Conservation (phyloP, 2,888 invertebrate species). For the Camptogramma bilineatum region DNA sequence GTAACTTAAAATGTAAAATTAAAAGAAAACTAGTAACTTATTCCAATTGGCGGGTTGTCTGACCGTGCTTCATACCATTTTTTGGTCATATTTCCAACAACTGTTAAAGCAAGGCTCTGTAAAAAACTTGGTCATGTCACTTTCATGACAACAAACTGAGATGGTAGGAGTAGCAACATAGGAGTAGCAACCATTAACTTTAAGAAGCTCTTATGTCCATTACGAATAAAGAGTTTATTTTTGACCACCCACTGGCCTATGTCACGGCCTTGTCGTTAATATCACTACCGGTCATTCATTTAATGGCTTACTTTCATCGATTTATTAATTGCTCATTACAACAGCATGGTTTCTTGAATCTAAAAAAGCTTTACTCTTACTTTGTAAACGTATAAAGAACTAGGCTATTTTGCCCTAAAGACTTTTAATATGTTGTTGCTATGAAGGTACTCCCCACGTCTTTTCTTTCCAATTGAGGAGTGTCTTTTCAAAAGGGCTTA, state of each 20-base stretch:
- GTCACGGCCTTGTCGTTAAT: not conserved
- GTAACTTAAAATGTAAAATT: not conserved
- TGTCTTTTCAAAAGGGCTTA: too few relatives aligned
- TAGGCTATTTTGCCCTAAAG: too few relatives aligned
- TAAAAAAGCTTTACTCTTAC: not conserved
- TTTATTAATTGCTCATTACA: not conserved
- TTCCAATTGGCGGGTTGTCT: not conserved
- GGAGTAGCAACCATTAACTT: not conserved
- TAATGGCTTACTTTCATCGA: not conserved
- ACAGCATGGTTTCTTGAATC: not conserved
- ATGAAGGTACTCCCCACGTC: too few relatives aligned
- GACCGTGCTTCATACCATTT: too few relatives aligned
- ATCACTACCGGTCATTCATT: not conserved
- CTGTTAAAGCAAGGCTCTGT: too few relatives aligned
- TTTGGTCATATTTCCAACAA: too few relatives aligned
- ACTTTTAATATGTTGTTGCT: too few relatives aligned
- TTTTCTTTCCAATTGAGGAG: too few relatives aligned
- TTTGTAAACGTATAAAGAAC: too few relatives aligned
- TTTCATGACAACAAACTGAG: not conserved
- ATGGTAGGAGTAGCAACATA: not conserved
- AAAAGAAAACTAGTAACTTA: too few relatives aligned
- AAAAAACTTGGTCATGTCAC: too few relatives aligned
- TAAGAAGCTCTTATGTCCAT: not conserved
- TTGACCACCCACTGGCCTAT: not conserved
- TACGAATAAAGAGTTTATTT: not conserved